Evolutionary conservation across 1,140 invertebrate species (phyloP), one percentile per base, ranked within the genome.

Genomic region (Aphidius gifuensis): DNA sequence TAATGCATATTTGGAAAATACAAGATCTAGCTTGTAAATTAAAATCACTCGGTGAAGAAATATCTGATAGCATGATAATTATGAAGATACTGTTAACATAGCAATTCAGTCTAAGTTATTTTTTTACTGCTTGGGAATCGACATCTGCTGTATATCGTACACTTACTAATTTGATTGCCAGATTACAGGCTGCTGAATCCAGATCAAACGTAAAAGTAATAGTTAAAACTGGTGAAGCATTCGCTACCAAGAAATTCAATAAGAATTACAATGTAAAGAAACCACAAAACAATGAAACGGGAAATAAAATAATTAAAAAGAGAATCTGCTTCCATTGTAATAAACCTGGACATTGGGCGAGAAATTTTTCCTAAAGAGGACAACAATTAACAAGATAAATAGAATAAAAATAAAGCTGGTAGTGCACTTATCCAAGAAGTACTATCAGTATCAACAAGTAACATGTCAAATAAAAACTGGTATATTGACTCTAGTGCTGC

Each of bases 81-180:
- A 73, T 69, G n/a, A 76, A 75, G 57, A 70, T 77, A 5, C 54
- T 76, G 6, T 68, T 69, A 62, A 69, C 72, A 7, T 48, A 73
- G 7, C 74, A 72, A 8, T 21, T 60, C 6, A 16, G 56, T 3
- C 71, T 64, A 51, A 66, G 64, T 5, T 69, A 77, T 60, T 80
- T 80, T 62, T 53, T 71, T 3, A 75, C 65, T 43, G 77, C 75
- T 0, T 80, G 77, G 77, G 76, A 79, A 23, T 72, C 69, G 44
- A 69, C 65, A 4, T 40, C 48, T 38, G 51, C 9, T 3, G 60
- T 21, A 40, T 60, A 72, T 6, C 68, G 48, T 21, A 60, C 47
- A 61, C 44, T 61, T 2, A 47, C 5, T 6, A 61, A 61, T 32
- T 58, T 75, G 4, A 66, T 61, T 7, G 66, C 73, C 23, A 23